Evolutionary conservation across 2,113 vertebrate genomes (phyloP), one percentile per base, ranked within the genome.

Genomic region (Mesembrinibis cayennensis): DNA sequence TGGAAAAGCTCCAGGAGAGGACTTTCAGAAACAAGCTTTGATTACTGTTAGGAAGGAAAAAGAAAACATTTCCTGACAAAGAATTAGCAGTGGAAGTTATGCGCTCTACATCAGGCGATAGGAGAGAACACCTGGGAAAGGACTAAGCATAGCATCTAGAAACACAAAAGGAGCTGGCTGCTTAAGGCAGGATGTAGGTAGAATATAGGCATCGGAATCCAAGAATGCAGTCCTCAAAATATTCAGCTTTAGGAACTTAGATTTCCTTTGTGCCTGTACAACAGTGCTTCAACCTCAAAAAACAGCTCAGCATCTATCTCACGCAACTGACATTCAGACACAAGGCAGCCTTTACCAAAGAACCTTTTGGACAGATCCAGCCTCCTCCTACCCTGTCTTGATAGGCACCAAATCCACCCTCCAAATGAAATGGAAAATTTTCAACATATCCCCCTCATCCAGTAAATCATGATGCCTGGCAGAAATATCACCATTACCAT

Each of bases 401-500:
- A 80, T 49, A 94, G 70, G 82, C 52, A 91, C 21, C 74, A 56
- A 38, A 82, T 72, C 92, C 92, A 93, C 90, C 90, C 84, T 90
- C 78, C 72, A 69, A 91, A 93, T 36, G 62, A 95, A 95, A 88
- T 7, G 25, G 69, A 74, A 55, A 59, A 49, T 14, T 83, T 63
- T 76, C 36, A 50, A 11, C 32, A 72, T 38, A 77, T 61, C 58
- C 84, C 89, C 73, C 47, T 76, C 76, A 40, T 45, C 87, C 84
- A 61, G 44, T 80, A 95, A 95, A 96, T 61, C 56, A 96, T 85
- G 91, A 91, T 72, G 61, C 84, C 93, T 96, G 90, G 36, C 79
- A 95, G 62, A 96, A 96, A 94, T 86, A 97, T 34, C 55, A 59
- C 42, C 69, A 87, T 95, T 95, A 96, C 96, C 95, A 94, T 96